These are phyloP conservation scores for Phycodurus eques DNA, from an alignment of 2,113 vertebrate species.

Conservation along the genomic window DNA sequence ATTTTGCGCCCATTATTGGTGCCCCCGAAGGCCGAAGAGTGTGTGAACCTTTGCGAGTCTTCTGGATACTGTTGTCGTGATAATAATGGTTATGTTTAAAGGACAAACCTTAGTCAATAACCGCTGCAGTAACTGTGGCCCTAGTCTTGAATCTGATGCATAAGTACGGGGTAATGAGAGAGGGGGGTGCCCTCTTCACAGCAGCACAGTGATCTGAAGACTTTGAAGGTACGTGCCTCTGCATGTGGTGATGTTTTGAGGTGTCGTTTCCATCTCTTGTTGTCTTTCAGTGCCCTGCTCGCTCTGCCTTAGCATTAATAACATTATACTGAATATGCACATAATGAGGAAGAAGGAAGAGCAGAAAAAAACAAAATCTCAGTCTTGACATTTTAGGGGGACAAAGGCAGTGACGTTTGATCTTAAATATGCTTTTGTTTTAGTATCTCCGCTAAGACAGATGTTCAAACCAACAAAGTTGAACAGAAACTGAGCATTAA, in stretches of 20 bases:
- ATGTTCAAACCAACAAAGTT: too few relatives aligned
- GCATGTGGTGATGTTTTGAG: constrained; percentile 45
- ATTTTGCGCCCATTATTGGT: constrained; percentile 7
- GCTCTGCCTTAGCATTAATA: constrained; percentile 1
- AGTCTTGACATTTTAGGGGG: not conserved
- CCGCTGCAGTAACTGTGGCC: constrained; percentile 80
- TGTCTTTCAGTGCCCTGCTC: constrained; percentile 19
- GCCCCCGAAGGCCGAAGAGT: constrained; percentile 30
- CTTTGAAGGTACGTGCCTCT: constrained; percentile 84
- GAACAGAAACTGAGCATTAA: not conserved
- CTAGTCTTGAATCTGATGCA: constrained; percentile 81
- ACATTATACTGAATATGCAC: not conserved
- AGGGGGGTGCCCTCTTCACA: constrained; percentile 97
- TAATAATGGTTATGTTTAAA: constrained; percentile 67
- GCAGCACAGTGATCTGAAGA: constrained; percentile 96
- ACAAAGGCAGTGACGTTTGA: not conserved
- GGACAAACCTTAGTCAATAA: constrained; percentile 70
- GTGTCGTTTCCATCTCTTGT: constrained; percentile 12
- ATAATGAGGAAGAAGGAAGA: not conserved
- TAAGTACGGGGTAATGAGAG: constrained; percentile 50
- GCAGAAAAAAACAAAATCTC: not conserved
- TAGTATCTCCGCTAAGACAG: too few relatives aligned
- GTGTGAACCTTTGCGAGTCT: constrained; percentile 77
- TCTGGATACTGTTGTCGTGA: constrained; percentile 64
- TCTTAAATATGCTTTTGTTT: not conserved